Base-by-base conservation (phyloP, 2,888 invertebrate genomes). In the Pollenia angustigena region DNA sequence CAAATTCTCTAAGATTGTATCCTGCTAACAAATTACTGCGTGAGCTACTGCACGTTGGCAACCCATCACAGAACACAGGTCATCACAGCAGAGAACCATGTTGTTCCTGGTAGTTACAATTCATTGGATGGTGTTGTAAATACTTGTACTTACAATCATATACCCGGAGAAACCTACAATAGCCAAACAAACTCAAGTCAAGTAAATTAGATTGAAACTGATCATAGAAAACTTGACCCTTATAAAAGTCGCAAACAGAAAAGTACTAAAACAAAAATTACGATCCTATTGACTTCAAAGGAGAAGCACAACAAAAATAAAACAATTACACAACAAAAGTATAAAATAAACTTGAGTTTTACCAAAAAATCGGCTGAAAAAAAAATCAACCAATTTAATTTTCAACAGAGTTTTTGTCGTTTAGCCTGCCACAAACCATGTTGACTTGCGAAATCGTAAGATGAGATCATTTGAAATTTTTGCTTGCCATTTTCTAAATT, bases 1-100 rank as follows among this genome's bases (percentile, higher is more conserved):
- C 54, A 66, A 81, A 23, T 52, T 74, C 56, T 64, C 0, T 14
- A 16, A 87, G 87, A 87, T 87, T 18, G 52, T 81, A 87, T 87
- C 87, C 80, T 40, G 60, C 11, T 42, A 50, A 76, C 84, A 84
- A 87, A 87, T 84, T 87, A 81, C 83, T 87, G 87, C 87, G 87
- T 87, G 87, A 84, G 87, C 87, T 87, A 84, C 87, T 87, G 87
- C 87, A 87, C 87, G 87, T 81, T 84, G 76, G 82, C 79, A 76
- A 87, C 80, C 85, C 79, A 85, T 83, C 87, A 85, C 60, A 76
- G 82, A 81, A 79, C 83, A 62, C 85, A 81, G 80, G 83, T 83
- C 85, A 82, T 83, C 78, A 84, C 66, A 62, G 64, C 18, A 16
- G 44, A 76, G 64, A 54, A 46, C 52, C 80, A 66, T 84, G 80